Percentiles rank a stretch among this genome's conserved stretches.
These are phyloP conservation scores for Conchocele bisecta DNA, from an alignment of 2,888 invertebrate genomes.

Conservation along the genomic window DNA sequence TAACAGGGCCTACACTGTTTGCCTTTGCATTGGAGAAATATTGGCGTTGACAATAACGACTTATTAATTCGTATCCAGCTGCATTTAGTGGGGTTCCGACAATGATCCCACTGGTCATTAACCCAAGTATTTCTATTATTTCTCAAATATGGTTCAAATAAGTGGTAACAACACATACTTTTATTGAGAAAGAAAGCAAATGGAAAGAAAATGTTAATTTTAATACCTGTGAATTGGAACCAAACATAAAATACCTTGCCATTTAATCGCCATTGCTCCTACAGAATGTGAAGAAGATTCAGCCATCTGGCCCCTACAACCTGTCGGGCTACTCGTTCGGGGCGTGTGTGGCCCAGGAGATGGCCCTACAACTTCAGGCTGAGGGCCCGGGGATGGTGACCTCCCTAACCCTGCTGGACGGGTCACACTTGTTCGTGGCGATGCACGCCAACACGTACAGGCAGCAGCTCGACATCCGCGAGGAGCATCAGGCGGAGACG, in stretches of 20 bases:
- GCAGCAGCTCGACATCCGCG: slow-evolving; percentile 63
- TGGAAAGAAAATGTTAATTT: not conserved
- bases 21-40: too few relatives aligned
- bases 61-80: too few relatives aligned
- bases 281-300: slow-evolving; percentile 89
- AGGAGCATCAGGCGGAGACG: slow-evolving; percentile 70
- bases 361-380: slow-evolving; percentile 92
- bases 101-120: too few relatives aligned
- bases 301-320: slow-evolving; percentile 93
- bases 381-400: not conserved
- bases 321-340: slow-evolving; percentile 98
- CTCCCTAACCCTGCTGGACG: slow-evolving; percentile 92
- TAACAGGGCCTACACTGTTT: too few relatives aligned
- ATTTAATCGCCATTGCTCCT: slow-evolving; percentile 26
- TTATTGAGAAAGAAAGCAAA: too few relatives aligned
- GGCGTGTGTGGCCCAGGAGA: slow-evolving; percentile 96
- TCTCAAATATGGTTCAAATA: too few relatives aligned
- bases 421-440: slow-evolving; percentile 85
- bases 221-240: not conserved
- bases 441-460: slow-evolving; percentile 81
- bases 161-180: too few relatives aligned
- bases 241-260: too few relatives aligned
- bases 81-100: too few relatives aligned
- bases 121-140: too few relatives aligned
- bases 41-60: too few relatives aligned